Percentiles rank a stretch among this genome's conserved stretches.
Conservation (phyloP, 2,797 vertebrate genomes). For the Tadarida brasiliensis region DNA sequence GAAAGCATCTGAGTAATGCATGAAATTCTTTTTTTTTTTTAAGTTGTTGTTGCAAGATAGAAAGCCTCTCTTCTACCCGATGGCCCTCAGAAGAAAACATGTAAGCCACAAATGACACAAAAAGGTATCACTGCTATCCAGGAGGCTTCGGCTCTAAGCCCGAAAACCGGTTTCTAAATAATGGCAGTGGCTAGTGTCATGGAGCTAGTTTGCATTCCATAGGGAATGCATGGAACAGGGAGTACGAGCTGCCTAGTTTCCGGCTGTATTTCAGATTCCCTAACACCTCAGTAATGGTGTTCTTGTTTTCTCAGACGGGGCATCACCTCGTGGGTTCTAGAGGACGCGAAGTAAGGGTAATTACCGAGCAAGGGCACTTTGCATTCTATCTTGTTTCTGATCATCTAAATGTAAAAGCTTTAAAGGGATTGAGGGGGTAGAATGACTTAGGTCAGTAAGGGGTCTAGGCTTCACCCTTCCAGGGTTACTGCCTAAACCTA, state of each 20-base stretch:
- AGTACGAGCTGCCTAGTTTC: not conserved
- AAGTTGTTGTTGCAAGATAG: not conserved
- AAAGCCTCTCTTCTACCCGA: not conserved
- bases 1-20: not conserved
- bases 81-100: not conserved
- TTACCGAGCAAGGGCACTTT: not conserved
- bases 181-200: not conserved
- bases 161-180: constrained; percentile 25
- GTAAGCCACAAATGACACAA: not conserved
- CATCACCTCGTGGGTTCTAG: not conserved
- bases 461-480: not conserved
- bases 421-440: not conserved
- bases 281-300: not conserved
- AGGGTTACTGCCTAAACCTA: not conserved
- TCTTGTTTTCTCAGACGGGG: not conserved
- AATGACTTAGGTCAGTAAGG: not conserved
- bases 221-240: not conserved
- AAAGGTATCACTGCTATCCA: not conserved
- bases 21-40: not conserved
- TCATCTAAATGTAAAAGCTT: not conserved
- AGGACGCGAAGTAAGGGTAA: not conserved
- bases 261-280: not conserved
- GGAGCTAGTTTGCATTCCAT: not conserved
- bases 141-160: not conserved
- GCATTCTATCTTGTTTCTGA: not conserved